A percentile compares a stretch with the other conserved stretches of the same genome.
Evolutionary conservation across 2,888 invertebrate genomes (phyloP).

Genomic region (Leucozona laternaria): DNA sequence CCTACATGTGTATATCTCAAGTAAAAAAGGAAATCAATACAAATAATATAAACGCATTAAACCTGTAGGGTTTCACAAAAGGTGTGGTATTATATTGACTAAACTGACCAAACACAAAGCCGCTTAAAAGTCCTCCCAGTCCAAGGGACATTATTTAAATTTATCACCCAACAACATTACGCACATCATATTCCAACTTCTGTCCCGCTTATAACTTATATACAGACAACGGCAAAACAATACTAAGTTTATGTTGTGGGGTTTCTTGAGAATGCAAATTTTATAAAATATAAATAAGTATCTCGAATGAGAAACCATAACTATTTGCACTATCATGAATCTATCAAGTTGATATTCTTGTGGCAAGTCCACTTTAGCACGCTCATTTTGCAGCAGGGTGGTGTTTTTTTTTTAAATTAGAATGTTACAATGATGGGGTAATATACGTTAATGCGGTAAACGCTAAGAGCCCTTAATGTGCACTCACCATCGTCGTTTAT

Average conservation of each 20-base stretch:
- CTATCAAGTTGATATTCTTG: constrained; percentile 54
- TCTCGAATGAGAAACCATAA: constrained; percentile 54
- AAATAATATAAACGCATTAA: constrained; percentile 18
- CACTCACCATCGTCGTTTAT: constrained; percentile 54
- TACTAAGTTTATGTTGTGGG: constrained; percentile 50
- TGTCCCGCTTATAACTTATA: constrained; percentile 47
- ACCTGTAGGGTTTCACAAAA: constrained; percentile 57
- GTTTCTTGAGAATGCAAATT: constrained; percentile 61
- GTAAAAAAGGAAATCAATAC: no score
- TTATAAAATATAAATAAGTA: constrained; percentile 29
- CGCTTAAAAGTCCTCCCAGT: constrained; percentile 49
- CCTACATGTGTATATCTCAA: no score
- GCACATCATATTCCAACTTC: constrained; percentile 3
- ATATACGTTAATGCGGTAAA: constrained; percentile 34
- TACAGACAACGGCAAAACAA: constrained; percentile 27
- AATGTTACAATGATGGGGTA: background rate
- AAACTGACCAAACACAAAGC: constrained; percentile 47
- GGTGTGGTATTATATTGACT: constrained; percentile 60
- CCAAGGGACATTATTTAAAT: constrained; percentile 54
- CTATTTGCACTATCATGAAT: constrained; percentile 44
- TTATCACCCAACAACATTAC: constrained; percentile 23
- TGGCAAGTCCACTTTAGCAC: constrained; percentile 73
- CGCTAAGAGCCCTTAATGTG: constrained; percentile 51
- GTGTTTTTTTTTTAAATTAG: constrained; percentile 34
- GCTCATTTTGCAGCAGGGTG: constrained; percentile 70